Evolutionary conservation across 1,140 invertebrate species (phyloP), one percentile per base, ranked within the genome.

Genomic region (Hirudo medicinalis): DNA sequence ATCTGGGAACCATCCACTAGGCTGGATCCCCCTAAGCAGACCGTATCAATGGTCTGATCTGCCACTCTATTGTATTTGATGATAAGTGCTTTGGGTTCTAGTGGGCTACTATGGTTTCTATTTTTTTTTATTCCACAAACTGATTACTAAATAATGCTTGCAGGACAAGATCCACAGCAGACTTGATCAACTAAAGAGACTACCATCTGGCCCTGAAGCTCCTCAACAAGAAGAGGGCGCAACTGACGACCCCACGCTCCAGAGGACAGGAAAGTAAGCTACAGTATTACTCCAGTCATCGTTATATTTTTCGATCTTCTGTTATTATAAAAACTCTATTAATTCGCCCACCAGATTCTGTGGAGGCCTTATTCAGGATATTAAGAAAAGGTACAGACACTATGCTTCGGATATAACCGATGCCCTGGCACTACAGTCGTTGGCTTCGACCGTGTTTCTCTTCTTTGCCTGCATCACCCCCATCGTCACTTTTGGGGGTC

Each of bases 391-490:
- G 85, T 80, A 83, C 0, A 93, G 92, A 0, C 95, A 88, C 85
- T 89, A 84, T 77, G 57, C 76, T 19, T 80, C 78, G 70, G 88
- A 89, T 78, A 86, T 87, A 76, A 86, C 80, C 70, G 96, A 99
- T 79, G 93, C 91, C 0, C 79, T 97, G 4, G 89, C 92, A 15
- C 82, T 94, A 67, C 96, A 99, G 80, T 95, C 92, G 78, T 83
- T 99, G 2, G 95, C 96, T 11, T 93, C 95, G 0, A 94, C 94
- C 86, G 90, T 96, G 76, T 98, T 99, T 83, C 85, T 98, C 17
- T 99, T 97, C 80, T 97, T 99, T 79, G 96, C 95, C 57, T 96
- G 94, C 81, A 85, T 99, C n/a, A 96, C 96, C 0, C 96, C 96
- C 0, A 98, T 96, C 74, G 94, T 97, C 72, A 97, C 94, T 0